A percentile compares a stretch with the other conserved stretches of the same genome.
Evolutionary conservation across 1,140 invertebrate species (phyloP).

Genomic region (Camponotus floridanus): DNA sequence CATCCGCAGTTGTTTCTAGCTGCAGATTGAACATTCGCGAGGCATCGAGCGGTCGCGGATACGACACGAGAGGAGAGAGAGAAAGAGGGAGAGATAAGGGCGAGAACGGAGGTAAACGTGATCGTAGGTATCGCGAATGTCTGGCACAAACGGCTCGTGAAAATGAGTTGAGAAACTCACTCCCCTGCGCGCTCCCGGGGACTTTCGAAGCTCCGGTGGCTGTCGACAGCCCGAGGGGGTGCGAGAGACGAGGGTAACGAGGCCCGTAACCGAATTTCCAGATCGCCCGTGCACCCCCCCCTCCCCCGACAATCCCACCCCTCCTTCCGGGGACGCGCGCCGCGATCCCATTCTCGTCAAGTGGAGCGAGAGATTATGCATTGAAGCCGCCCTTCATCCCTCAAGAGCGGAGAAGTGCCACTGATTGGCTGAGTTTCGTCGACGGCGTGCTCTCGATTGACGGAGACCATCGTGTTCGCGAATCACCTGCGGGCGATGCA

Average conservation of each 20-base stretch:
- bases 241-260: constrained; percentile 77
- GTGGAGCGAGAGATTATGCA: constrained; percentile 66
- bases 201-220: constrained; percentile 60
- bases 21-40: constrained; percentile 68
- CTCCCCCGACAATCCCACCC: constrained; percentile 48
- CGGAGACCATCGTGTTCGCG: constrained; percentile 12
- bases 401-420: constrained; percentile 51
- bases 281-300: constrained; percentile 58
- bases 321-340: constrained; percentile 43
- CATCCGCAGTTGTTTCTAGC: constrained; percentile 21
- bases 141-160: constrained; percentile 70
- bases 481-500: background rate
- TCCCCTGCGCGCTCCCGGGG: background rate
- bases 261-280: constrained; percentile 76
- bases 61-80: background rate
- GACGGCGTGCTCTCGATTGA: constrained; percentile 16
- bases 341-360: constrained; percentile 51
- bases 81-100: too few species aligned
- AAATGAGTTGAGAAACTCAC: constrained; percentile 73
- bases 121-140: constrained; percentile 48
- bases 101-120: constrained; percentile 41
- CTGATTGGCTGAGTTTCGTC: constrained; percentile 66
- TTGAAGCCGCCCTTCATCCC: constrained; percentile 35
- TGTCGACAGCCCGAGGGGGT: constrained; percentile 61
- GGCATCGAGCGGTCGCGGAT: constrained; percentile 1